Conservation (phyloP, 2,888 invertebrate genomes). For the Uloborus plumipes region DNA sequence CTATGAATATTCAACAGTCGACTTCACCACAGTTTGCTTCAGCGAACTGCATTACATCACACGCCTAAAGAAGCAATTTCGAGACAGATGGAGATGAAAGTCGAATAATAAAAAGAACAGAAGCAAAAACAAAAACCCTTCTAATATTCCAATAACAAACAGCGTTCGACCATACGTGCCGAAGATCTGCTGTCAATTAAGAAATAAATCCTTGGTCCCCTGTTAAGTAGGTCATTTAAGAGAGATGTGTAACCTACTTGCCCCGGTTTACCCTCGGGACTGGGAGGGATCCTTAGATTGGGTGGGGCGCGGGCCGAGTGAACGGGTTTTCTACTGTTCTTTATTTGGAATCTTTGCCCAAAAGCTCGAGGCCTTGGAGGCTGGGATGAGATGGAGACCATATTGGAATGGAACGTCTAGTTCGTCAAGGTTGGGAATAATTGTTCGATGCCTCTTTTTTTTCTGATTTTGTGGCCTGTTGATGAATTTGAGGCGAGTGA, state of each 20-base stretch:
- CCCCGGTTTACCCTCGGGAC: constrained; percentile 53
- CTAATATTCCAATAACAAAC: no score
- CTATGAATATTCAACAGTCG: no score
- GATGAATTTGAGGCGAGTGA: no score
- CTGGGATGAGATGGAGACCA: constrained; percentile 55
- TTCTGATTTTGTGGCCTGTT: no score
- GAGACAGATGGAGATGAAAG: no score
- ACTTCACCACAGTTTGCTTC: no score
- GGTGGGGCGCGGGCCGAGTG: constrained; percentile 28
- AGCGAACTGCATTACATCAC: neutral
- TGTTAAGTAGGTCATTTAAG: constrained; percentile 58
- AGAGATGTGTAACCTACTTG: constrained; percentile 63
- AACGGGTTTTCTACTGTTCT: constrained; percentile 53
- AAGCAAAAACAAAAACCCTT: no score
- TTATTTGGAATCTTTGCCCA: constrained; percentile 63
- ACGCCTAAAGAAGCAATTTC: no score
- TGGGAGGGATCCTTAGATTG: constrained; percentile 54
- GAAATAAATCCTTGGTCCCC: constrained; percentile 52
- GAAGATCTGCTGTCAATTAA: constrained; percentile 43
- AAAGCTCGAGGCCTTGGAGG: constrained; percentile 46
- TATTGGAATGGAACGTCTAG: constrained; percentile 54
- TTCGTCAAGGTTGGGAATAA: constrained; percentile 39
- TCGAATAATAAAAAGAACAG: no score
- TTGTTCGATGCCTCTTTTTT: no score
- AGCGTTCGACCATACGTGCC: neutral